Percentiles rank a stretch among this genome's conserved stretches.
Conservation (phyloP, 2,113 vertebrate species). For the Callipepla squamata region DNA sequence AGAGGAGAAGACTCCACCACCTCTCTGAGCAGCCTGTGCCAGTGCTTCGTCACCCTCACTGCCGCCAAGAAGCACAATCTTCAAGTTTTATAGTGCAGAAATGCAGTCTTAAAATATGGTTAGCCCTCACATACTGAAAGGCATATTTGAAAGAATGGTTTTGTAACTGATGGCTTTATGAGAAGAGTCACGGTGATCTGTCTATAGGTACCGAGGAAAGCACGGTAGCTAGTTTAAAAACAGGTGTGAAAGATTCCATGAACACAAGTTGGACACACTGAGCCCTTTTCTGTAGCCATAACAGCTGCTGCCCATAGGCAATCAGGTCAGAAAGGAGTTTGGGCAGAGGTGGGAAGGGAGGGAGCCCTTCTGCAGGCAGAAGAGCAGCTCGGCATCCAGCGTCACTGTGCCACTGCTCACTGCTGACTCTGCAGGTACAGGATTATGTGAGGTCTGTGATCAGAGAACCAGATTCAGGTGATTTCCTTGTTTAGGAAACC, state of each 20-base stretch:
- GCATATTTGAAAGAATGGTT: background rate
- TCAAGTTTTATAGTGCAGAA: background rate
- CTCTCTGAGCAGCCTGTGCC: too few species aligned
- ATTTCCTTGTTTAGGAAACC: background rate
- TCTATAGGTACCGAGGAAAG: background rate
- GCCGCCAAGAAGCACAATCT: too few species aligned
- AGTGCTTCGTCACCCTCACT: too few species aligned
- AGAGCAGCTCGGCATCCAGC: background rate
- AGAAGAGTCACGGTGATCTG: background rate
- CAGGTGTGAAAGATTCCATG: background rate
- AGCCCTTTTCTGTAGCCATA: background rate
- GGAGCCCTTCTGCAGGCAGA: background rate
- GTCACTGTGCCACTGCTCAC: background rate
- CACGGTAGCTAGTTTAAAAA: background rate
- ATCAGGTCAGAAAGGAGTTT: background rate
- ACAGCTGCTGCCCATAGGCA: background rate
- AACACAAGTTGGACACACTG: accelerated
- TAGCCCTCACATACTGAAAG: background rate
- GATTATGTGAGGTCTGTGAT: background rate
- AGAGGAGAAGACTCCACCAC: too few species aligned
- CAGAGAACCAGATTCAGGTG: background rate
- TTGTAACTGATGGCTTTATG: background rate
- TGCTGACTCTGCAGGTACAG: constrained; percentile 10
- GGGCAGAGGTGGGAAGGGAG: background rate
- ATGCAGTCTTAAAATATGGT: background rate